Conservation (phyloP, 2,888 invertebrate species). For the Sphaerolaimus hirsutus region DNA sequence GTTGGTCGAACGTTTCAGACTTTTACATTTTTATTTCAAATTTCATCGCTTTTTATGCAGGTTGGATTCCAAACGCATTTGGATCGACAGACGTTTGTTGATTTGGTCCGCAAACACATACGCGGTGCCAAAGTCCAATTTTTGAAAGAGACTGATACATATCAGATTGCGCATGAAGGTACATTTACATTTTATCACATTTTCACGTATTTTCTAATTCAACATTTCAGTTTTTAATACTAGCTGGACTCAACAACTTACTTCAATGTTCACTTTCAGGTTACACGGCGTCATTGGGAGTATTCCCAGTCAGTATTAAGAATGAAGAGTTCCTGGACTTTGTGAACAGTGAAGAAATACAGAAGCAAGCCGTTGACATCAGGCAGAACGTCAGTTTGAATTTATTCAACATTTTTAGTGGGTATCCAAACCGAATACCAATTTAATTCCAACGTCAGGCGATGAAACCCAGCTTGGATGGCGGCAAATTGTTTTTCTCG, state of each 20-base stretch:
- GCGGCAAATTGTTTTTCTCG: conserved; percentile 17
- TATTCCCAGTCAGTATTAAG: conserved; percentile 24
- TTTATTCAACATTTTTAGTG: background rate
- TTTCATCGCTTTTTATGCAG: conserved; percentile 4
- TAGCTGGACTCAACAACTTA: too few relatives aligned
- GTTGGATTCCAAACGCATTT: conserved; percentile 24
- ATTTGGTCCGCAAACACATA: conserved; percentile 16
- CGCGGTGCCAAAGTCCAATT: conserved; percentile 12
- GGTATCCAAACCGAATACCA: background rate
- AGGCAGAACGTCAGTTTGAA: background rate
- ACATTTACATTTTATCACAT: too few relatives aligned
- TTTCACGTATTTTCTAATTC: too few relatives aligned
- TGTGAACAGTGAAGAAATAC: background rate
- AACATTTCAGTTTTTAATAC: too few relatives aligned
- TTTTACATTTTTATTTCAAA: background rate
- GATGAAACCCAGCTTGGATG: background rate
- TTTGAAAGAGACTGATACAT: too few relatives aligned
- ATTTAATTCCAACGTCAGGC: too few relatives aligned
- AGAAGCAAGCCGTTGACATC: background rate
- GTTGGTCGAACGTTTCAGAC: conserved; percentile 21
- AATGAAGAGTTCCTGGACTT: conserved; percentile 21
- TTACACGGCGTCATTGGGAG: conserved; percentile 21
- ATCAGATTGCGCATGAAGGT: too few relatives aligned
- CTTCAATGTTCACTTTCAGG: too few relatives aligned
- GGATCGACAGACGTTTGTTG: conserved; percentile 17